Evolutionary conservation across 35 echinoderm and acorn worm species (phyloP), one percentile per base, ranked within the genome.

Genomic region (Lytechinus variegatus): DNA sequence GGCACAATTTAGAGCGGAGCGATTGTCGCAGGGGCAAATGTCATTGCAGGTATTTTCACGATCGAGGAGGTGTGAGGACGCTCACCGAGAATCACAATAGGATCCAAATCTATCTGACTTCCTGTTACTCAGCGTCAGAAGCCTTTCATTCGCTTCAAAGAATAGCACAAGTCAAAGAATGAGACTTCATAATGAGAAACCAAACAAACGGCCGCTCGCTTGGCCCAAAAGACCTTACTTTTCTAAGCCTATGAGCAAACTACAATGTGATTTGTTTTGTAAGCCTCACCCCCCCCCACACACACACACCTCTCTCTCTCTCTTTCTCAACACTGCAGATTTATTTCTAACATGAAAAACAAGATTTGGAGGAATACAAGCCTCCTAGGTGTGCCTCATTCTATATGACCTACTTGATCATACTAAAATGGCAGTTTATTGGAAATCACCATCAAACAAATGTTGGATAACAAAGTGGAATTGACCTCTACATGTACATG

Each of bases 91-190:
- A 44, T 79, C 66, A 79, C 21, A 79, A 79, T 24, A 79, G 66
- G 19, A 44, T 27, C 16, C 13, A 11, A 93, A 93, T 93, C 92
- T 19, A 10, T 13, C 21, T 54, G n/a, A 93, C 53, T 93, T 93
- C 92, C 92, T 93, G 14, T 93, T 93, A 93, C 92, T 93, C 92
- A 93, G 54, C 14, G 92, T 93, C 92, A 56, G 57, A 53, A 90
- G 88, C 88, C 66, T 79, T 79, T 79, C 66, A 24, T 79, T 79
- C 0, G 19, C 16, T 79, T 79, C 66, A 79, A 4, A n/a, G 66
- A 79, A 79, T 79, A 79, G 66, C 12, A 79, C 14, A 7, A 58
- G 66, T 6, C 66, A 79, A 79, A 79, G 66, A 79, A 79, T 79
- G 66, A 24, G 66, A n/a, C 66, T 79, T 79, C 8, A 24, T 4